Conservation (phyloP, 2,797 vertebrate species). For the Luscinia luscinia region DNA sequence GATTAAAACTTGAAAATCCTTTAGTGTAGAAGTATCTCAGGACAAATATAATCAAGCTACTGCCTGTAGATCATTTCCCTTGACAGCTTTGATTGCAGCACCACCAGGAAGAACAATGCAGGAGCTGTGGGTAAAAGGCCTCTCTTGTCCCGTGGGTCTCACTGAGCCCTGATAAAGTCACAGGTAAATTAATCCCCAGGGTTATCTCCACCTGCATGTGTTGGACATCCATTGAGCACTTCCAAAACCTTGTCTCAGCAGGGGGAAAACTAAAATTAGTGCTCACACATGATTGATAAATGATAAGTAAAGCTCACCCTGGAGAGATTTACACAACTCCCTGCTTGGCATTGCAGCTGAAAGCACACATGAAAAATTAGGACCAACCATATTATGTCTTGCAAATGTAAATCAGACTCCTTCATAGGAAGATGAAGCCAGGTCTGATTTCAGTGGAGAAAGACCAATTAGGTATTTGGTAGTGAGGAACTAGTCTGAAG, state of each 20-base stretch:
- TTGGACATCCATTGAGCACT: neutral
- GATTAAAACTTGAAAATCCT: conserved; percentile 54
- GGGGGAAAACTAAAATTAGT: neutral
- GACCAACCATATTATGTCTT: fast-evolving
- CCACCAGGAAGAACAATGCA: neutral
- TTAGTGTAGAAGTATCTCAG: neutral
- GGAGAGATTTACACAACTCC: neutral
- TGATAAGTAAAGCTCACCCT: neutral
- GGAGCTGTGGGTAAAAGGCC: neutral
- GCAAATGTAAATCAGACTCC: neutral
- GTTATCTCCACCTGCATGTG: neutral
- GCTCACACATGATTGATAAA: neutral
- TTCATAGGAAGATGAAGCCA: neutral
- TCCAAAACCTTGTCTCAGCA: neutral
- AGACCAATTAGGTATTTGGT: neutral
- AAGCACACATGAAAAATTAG: neutral
- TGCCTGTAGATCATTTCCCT: neutral
- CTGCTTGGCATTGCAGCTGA: neutral
- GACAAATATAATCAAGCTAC: conserved; percentile 25
- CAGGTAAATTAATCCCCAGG: neutral
- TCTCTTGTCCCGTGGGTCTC: fast-evolving
- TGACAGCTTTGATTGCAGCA: conserved; percentile 34
- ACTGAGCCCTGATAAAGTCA: neutral
- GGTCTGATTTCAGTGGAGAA: neutral
- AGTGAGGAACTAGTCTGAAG: neutral